Percentiles rank a stretch among this genome's conserved stretches.
Evolutionary conservation across 2,797 vertebrate genomes (phyloP).

Genomic region (Myiothlypis coronata): DNA sequence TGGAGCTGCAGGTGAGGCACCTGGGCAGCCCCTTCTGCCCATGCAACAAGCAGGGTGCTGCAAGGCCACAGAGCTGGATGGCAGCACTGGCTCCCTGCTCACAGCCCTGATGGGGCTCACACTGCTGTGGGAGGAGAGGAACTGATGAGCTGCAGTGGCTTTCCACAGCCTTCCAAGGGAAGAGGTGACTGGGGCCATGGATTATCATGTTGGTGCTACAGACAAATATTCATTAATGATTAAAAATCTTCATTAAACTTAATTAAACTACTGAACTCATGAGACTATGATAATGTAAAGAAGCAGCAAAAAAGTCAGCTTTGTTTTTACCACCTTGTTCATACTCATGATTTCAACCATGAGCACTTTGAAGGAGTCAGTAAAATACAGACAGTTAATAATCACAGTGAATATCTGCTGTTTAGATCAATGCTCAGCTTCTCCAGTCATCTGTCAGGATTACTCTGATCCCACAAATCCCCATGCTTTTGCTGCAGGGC

Average conservation of each 20-base stretch:
- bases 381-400: background rate
- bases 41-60: rapidly evolving
- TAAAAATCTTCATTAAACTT: background rate
- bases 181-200: background rate
- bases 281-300: background rate
- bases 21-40: background rate
- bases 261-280: background rate
- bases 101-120: rapidly evolving
- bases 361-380: background rate
- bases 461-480: background rate
- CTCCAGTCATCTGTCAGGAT: background rate
- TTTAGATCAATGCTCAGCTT: background rate
- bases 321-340: background rate
- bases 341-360: background rate
- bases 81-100: background rate
- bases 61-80: background rate
- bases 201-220: background rate
- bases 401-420: background rate
- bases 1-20: rapidly evolving
- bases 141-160: background rate
- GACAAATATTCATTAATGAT: background rate
- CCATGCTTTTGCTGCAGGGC: background rate
- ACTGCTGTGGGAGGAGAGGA: background rate
- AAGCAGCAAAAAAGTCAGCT: background rate
- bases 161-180: background rate